Evolutionary conservation across 2,113 vertebrate genomes (phyloP), one percentile per base, ranked within the genome.

Genomic region (Salvelinus fontinalis): DNA sequence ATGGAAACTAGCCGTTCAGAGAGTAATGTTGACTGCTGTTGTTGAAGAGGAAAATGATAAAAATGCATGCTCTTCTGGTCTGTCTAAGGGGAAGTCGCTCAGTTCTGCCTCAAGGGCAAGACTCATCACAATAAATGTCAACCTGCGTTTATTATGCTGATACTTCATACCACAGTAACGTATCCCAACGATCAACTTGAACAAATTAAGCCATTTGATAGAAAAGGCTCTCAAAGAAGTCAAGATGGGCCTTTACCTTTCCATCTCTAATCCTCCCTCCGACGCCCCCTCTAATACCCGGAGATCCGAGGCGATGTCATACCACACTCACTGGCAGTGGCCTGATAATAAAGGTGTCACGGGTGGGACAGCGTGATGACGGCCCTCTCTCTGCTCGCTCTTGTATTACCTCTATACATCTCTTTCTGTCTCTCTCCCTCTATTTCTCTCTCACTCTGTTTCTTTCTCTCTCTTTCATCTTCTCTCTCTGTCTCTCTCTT

Each of bases 291-390:
- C 66, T 68, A 22, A 20, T 34, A 54, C 26, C 26, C 1, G 26
- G 26, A 26, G 26, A 26, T 1, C 26, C 26, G 26, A 26, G 26
- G 1, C 26, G 26, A 1, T 87, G 81, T 93, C 91, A 90, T 54
- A 83, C 75, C 84, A 90, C 91, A 92, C 93, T 93, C 90, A 92
- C 91, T 92, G 91, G 88, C 90, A 85, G 78, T 54, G 90, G 74
- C 77, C 79, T 85, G 87, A 93, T 92, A 92, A 92, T 92, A 73
- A 84, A 85, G 76, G 84, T 87, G 90, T 90, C 91, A 89, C 84
- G 81, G 75, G 73, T 67, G 80, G 80, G 80, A 73, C 77, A 60
- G 82, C 67, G 39, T 80, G 87, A 81, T 81, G 79, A 79, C 75
- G 84, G 7, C 59, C 14, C 54, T 70, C 8, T 22, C 68, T 48